Evolutionary conservation across 2,113 vertebrate genomes (phyloP).

Genomic region (Centropristis striata): DNA sequence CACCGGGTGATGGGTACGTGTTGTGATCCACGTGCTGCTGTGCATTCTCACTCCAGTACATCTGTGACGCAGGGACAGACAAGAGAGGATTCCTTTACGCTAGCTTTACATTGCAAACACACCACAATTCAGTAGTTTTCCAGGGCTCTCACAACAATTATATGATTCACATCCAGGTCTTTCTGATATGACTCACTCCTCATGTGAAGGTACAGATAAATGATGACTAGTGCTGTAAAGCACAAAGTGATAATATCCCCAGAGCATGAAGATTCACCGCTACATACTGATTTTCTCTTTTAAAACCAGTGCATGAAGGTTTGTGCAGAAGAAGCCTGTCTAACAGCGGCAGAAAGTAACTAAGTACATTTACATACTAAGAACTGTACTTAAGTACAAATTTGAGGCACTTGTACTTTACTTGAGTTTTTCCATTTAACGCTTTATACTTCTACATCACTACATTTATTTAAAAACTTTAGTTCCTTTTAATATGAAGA

Average conservation of each 20-base stretch:
- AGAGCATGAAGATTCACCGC: slow-evolving; percentile 4
- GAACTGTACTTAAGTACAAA: no score
- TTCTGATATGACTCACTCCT: slow-evolving; percentile 47
- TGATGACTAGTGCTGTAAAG: slow-evolving; percentile 18
- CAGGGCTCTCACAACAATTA: slow-evolving; percentile 19
- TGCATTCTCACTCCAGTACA: slow-evolving; percentile 57
- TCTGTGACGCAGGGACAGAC: slow-evolving; percentile 64
- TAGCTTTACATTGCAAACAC: slow-evolving; percentile 59
- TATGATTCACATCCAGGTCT: slow-evolving; percentile 33
- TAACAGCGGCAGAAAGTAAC: no score
- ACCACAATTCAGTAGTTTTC: slow-evolving; percentile 58
- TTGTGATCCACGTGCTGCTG: slow-evolving; percentile 25
- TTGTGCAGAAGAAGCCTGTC: not conserved
- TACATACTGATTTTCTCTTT: not conserved
- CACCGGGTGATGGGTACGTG: slow-evolving; percentile 23
- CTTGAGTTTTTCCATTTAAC: no score
- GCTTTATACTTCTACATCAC: no score
- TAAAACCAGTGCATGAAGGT: not conserved
- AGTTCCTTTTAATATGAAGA: no score
- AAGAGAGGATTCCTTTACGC: slow-evolving; percentile 69
- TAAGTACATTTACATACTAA: no score
- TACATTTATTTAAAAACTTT: no score
- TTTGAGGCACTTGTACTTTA: no score
- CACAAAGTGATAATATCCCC: not conserved
- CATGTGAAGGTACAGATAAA: not conserved